Percentiles rank a stretch among this genome's conserved stretches.
phyloP scores from a whole-genome alignment of 2,888 invertebrate genomes.

The Drosophila prolongata region DNA sequence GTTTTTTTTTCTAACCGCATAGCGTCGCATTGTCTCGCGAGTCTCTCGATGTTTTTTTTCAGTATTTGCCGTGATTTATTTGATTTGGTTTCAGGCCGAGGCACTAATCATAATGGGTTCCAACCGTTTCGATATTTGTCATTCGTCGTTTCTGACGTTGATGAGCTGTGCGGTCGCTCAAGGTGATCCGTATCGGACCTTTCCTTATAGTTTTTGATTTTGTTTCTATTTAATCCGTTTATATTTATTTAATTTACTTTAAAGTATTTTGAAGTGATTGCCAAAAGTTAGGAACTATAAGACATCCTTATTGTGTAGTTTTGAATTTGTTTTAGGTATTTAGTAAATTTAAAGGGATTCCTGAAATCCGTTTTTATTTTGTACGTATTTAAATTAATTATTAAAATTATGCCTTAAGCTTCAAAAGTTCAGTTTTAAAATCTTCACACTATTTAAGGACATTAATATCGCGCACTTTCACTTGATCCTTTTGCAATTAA shows the following conservation, averaged over 20 bases:
- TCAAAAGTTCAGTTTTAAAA: neutral
- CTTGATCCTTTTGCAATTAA: slow-evolving; percentile 11
- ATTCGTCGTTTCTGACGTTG: slow-evolving; percentile 17
- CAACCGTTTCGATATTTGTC: slow-evolving; percentile 51
- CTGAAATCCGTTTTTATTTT: neutral
- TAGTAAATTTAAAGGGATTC: neutral
- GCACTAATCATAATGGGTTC: slow-evolving; percentile 43
- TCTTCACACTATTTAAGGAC: slow-evolving; percentile 3
- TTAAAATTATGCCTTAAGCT: neutral
- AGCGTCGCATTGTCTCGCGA: slow-evolving; percentile 54
- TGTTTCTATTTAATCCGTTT: neutral
- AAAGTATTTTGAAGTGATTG: neutral
- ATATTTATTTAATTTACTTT: neutral
- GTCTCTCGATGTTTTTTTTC: slow-evolving; percentile 20
- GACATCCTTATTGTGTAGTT: no score
- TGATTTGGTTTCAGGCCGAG: slow-evolving; percentile 33
- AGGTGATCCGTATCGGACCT: slow-evolving; percentile 14
- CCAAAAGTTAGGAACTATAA: neutral
- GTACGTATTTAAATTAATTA: neutral
- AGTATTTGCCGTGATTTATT: slow-evolving; percentile 50
- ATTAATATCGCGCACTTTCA: slow-evolving; percentile 21
- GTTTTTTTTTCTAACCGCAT: slow-evolving; percentile 39
- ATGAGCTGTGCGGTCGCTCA: slow-evolving; percentile 14
- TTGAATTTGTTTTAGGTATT: neutral
- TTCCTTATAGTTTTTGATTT: neutral